phyloP scores from a whole-genome alignment of 1,140 invertebrate species.

The Caenorhabditis remanei region DNA sequence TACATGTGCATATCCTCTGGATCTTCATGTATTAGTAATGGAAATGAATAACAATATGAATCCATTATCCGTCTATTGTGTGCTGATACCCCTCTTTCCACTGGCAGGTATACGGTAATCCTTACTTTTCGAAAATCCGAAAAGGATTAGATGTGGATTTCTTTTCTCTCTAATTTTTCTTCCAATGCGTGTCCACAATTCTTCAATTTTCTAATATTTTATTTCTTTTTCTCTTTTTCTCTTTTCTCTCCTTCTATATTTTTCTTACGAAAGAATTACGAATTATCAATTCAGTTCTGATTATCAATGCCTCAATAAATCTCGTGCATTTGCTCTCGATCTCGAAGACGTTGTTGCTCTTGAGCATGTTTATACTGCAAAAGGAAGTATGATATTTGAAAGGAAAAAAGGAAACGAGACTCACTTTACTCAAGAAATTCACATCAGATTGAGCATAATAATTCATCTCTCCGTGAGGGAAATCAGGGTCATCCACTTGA shows the following conservation, averaged over 20 bases:
- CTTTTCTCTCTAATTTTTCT: neutral
- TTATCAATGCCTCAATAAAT: conserved; percentile 57
- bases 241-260: neutral
- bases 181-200: neutral
- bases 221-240: conserved; percentile 29
- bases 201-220: conserved; percentile 25
- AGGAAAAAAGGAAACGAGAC: neutral
- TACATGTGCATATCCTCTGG: neutral
- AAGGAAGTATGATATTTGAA: neutral
- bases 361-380: conserved; percentile 61
- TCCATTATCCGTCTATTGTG: conserved; percentile 38
- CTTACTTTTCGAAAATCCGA: neutral
- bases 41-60: neutral
- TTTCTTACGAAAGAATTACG: conserved; percentile 25
- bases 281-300: conserved; percentile 50
- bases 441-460: conserved; percentile 74
- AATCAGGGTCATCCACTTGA: conserved; percentile 70
- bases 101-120: conserved; percentile 16
- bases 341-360: conserved; percentile 59
- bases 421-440: conserved; percentile 73
- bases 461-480: conserved; percentile 76
- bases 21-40: conserved; percentile 7
- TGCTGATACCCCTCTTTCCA: neutral
- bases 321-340: conserved; percentile 56
- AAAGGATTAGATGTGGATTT: neutral